Evolutionary conservation across 2,797 vertebrate species (phyloP), one percentile per base, ranked within the genome.

Genomic region (Siniperca scherzeri): DNA sequence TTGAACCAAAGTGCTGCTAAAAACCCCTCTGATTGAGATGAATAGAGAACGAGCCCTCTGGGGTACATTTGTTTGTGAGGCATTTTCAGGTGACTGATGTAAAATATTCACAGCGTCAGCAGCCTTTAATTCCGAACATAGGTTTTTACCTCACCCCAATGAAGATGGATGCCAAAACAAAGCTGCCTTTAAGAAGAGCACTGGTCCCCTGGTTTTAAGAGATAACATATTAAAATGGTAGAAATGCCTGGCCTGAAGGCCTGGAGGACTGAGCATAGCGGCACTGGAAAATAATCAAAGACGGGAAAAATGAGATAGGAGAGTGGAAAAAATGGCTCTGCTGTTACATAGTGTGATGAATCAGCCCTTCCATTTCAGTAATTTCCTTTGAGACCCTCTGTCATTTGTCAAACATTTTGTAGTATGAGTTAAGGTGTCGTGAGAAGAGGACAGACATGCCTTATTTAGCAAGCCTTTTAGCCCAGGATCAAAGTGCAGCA

Each of bases 61-160:
- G 74, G 87, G 81, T 88, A 46, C 89, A 59, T 93, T 94, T 93
- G 93, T 96, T 94, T 94, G 85, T 86, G 81, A 89, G 76, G 72
- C 87, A 66, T 83, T 94, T 93, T 92, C 82, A 93, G 85, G 85
- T 94, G 94, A 96, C 87, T 88, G 91, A 95, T 94, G 90, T 86
- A 60, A 94, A 94, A 94, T 94, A 95, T 93, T 93, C 89, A 91
- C 77, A 65, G 88, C 87, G 74, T 94, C 93, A 94, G 93, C 91
- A 87, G 86, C 79, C 87, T 91, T 91, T 93, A 92, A 95, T 94
- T 94, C 86, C 40, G 33, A 87, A 85, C 91, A 84, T 81, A 80
- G 73, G 81, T 91, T 92, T 91, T 89, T 87, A 82, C 86, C 85
- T 88, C 82, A 86, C n/a, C 59, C 78, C 78, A 62, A 92, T 90